Conservation (phyloP, 2,797 vertebrate species). For the Saxicola maurus region DNA sequence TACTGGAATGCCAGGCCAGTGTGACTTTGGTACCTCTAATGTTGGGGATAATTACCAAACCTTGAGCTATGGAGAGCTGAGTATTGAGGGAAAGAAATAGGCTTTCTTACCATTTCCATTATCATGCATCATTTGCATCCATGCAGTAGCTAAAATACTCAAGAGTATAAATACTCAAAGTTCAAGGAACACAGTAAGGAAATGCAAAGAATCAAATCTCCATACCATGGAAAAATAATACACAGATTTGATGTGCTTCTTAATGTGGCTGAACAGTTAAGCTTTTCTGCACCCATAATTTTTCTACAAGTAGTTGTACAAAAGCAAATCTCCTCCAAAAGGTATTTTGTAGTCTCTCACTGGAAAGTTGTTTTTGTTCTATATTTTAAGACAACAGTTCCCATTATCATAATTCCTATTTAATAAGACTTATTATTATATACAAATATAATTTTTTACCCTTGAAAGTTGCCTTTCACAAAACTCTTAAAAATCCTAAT, state of each 20-base stretch:
- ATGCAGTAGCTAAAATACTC: not conserved
- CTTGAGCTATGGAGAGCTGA: not conserved
- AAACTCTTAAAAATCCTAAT: not conserved
- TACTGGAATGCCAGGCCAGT: not conserved
- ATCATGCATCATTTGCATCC: not conserved
- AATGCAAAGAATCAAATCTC: not conserved
- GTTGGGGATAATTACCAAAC: not conserved
- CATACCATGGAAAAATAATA: not conserved
- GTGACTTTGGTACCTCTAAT: not conserved
- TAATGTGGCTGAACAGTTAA: not conserved
- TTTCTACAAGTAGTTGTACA: not conserved
- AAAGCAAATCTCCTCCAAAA: not conserved
- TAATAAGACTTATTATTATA: not conserved
- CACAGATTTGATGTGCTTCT: not conserved
- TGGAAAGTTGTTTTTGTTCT: not conserved
- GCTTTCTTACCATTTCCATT: not conserved
- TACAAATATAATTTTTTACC: not conserved
- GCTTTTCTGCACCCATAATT: not conserved
- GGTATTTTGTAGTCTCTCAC: not conserved
- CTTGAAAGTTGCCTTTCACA: not conserved
- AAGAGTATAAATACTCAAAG: not conserved
- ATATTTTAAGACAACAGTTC: not conserved
- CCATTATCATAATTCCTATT: not conserved
- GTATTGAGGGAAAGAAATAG: not conserved
- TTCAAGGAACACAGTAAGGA: not conserved